These are phyloP conservation scores for Aquatica leii DNA, from an alignment of 2,888 invertebrate genomes.

Conservation along the genomic window DNA sequence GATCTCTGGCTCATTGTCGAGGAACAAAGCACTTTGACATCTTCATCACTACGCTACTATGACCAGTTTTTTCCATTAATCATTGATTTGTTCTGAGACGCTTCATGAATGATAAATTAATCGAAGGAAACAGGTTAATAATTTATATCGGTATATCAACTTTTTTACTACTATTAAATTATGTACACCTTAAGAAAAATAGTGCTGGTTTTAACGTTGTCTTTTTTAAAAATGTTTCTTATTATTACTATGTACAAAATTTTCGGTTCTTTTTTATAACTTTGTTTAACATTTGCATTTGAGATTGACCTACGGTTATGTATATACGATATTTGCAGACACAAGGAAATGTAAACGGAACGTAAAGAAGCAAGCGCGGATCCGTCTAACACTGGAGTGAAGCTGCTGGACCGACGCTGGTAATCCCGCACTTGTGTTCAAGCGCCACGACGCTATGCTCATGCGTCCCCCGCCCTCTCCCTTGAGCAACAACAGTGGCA, in stretches of 20 bases:
- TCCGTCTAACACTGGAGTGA: constrained; percentile 57
- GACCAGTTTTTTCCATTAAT: constrained; percentile 53
- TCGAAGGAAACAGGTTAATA: constrained; percentile 28
- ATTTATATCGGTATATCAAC: constrained; percentile 22
- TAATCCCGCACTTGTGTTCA: constrained; percentile 63
- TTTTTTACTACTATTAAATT: constrained; percentile 13
- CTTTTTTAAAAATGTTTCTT: too few relatives aligned
- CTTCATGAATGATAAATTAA: constrained; percentile 54
- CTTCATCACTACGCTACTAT: constrained; percentile 51
- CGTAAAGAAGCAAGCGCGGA: constrained; percentile 55
- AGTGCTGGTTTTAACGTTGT: too few relatives aligned
- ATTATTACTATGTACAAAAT: too few relatives aligned
- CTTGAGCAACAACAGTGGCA: constrained; percentile 57
- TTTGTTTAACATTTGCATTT: neutral
- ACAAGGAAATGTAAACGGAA: constrained; percentile 45
- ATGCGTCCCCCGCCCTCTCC: constrained; percentile 59
- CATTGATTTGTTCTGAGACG: constrained; percentile 49
- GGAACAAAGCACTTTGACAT: constrained; percentile 49
- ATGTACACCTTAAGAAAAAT: too few relatives aligned
- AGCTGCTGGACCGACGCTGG: constrained; percentile 59
- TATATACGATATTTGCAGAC: constrained; percentile 38
- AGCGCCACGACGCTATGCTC: constrained; percentile 61
- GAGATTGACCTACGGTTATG: constrained; percentile 7
- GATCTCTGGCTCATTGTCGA: constrained; percentile 32
- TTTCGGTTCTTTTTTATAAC: too few relatives aligned